Conservation (phyloP, 92 coral and sea anemone species). For the Actinostola sp. region DNA sequence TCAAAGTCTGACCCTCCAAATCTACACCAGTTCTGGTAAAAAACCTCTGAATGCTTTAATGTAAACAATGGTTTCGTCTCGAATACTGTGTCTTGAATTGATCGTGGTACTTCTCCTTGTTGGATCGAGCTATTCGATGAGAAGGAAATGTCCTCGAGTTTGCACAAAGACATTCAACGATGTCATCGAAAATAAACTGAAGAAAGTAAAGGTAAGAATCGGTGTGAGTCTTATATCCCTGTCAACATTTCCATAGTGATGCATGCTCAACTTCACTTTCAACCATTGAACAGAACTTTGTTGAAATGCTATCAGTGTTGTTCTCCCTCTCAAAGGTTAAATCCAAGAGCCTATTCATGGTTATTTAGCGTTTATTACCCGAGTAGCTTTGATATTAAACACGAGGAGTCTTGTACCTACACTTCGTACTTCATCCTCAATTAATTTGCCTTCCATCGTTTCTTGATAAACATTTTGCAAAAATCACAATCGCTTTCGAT, state of each 20-base stretch:
- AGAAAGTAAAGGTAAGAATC: constrained; percentile 15
- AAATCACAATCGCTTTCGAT: no score
- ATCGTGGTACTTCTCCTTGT: background rate
- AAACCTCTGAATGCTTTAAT: background rate
- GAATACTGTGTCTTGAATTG: constrained; percentile 9
- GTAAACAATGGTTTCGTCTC: constrained; percentile 13
- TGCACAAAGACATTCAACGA: constrained; percentile 28
- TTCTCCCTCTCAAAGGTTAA: no score
- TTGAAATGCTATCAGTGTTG: background rate
- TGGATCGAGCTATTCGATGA: constrained; percentile 3
- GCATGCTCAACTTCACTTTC: no score
- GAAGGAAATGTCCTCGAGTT: constrained; percentile 38
- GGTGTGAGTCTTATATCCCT: background rate
- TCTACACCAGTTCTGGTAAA: background rate
- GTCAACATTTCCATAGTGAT: no score
- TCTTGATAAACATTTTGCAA: no score
- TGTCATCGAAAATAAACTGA: constrained; percentile 14
- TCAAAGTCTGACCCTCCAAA: background rate
- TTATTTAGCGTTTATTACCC: no score
- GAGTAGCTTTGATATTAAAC: no score
- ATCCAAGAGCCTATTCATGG: no score
- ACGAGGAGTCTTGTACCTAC: no score
- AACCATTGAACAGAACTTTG: no score
- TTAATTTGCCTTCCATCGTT: no score
- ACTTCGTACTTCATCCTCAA: no score